A percentile compares a stretch with the other conserved stretches of the same genome.
phyloP scores from a whole-genome alignment of 2,888 invertebrate species.

The Limnephilus auricula region DNA sequence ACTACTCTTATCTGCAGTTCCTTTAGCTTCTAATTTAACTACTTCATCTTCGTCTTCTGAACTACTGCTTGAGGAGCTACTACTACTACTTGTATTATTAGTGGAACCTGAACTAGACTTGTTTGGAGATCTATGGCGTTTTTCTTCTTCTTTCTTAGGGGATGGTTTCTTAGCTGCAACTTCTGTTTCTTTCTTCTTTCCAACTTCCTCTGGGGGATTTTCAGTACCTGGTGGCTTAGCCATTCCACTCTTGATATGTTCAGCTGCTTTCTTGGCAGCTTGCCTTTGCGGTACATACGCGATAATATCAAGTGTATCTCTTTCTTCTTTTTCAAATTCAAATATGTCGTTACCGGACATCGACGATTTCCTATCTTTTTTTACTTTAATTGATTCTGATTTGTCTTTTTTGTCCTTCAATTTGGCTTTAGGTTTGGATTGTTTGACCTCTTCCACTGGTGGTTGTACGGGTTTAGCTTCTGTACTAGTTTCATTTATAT shows the following conservation, averaged over 20 bases:
- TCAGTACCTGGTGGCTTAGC: slow-evolving; percentile 74
- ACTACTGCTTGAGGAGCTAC: slow-evolving; percentile 78
- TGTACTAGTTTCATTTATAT: slow-evolving; percentile 68
- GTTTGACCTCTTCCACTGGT: slow-evolving; percentile 70
- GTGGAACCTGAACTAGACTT: slow-evolving; percentile 76
- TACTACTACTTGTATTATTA: slow-evolving; percentile 78
- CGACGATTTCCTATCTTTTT: slow-evolving; percentile 71
- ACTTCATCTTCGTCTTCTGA: slow-evolving; percentile 79
- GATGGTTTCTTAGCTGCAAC: slow-evolving; percentile 70
- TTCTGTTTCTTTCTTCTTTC: slow-evolving; percentile 72
- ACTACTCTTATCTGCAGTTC: slow-evolving; percentile 69
- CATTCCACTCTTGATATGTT: slow-evolving; percentile 90
- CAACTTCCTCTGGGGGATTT: slow-evolving; percentile 70
- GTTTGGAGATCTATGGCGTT: slow-evolving; percentile 70
- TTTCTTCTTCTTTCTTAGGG: slow-evolving; percentile 75
- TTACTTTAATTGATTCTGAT: slow-evolving; percentile 68
- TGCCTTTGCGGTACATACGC: slow-evolving; percentile 93
- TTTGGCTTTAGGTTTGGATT: slow-evolving; percentile 72
- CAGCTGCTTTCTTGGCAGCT: slow-evolving; percentile 94
- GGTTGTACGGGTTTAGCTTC: slow-evolving; percentile 67
- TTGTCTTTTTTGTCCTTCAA: slow-evolving; percentile 73
- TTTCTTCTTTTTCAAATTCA: slow-evolving; percentile 82
- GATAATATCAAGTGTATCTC: slow-evolving; percentile 81
- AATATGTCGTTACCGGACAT: slow-evolving; percentile 74
- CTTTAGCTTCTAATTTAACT: slow-evolving; percentile 70